phyloP scores from a whole-genome alignment of 64 coral and sea anemone genomes.

The Actinia equina region DNA sequence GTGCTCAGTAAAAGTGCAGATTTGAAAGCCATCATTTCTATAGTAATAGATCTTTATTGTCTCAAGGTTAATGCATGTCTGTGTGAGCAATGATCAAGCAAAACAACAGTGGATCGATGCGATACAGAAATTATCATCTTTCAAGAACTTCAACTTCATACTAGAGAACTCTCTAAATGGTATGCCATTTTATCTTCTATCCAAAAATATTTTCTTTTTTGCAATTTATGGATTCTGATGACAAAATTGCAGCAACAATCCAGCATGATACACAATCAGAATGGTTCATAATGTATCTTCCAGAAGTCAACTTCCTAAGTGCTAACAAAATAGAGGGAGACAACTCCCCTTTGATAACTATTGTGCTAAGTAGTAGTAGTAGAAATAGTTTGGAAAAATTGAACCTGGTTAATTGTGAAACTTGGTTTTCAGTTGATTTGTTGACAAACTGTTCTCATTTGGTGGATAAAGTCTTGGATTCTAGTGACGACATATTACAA shows the following conservation, averaged over 20 bases:
- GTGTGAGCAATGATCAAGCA: slow-evolving; percentile 56
- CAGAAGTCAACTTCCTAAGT: too few relatives aligned
- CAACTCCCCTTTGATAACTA: too few relatives aligned
- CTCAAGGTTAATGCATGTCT: slow-evolving; percentile 75
- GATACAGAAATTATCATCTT: slow-evolving; percentile 56
- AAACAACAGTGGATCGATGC: slow-evolving; percentile 53
- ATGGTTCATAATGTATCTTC: too few relatives aligned
- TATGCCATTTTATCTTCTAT: not conserved
- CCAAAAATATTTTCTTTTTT: too few relatives aligned
- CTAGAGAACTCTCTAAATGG: slow-evolving; percentile 90
- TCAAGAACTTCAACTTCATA: slow-evolving; percentile 86
- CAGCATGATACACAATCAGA: too few relatives aligned
- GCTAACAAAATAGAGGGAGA: too few relatives aligned
- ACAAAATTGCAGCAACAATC: too few relatives aligned
- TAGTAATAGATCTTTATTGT: not conserved
- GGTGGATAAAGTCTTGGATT: slow-evolving; percentile 73
- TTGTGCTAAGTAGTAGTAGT: too few relatives aligned
- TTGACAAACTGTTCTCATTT: slow-evolving; percentile 77
- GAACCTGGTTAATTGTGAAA: not conserved
- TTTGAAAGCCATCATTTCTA: not conserved
- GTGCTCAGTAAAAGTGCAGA: not conserved
- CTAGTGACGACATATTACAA: slow-evolving; percentile 56
- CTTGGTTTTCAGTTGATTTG: slow-evolving; percentile 62
- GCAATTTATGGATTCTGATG: too few relatives aligned
- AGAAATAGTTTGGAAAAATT: not conserved